Conservation (phyloP, 2,797 vertebrate species). For the Gouania willdenowi region DNA sequence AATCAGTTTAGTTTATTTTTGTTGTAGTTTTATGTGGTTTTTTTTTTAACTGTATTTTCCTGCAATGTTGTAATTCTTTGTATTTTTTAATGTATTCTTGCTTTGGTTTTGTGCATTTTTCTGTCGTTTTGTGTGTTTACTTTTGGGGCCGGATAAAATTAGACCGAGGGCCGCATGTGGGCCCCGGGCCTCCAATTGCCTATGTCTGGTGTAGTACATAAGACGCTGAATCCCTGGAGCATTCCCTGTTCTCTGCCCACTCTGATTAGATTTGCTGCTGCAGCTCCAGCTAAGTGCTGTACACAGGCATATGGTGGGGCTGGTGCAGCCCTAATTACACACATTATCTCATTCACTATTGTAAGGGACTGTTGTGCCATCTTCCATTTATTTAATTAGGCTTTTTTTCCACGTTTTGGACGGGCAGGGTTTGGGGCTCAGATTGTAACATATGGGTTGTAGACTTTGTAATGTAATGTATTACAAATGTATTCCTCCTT, state of each 20-base stretch:
- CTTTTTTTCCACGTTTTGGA: slow-evolving; percentile 93
- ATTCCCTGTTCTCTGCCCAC: slow-evolving; percentile 40
- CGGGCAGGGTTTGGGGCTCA: slow-evolving; percentile 85
- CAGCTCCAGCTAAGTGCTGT: slow-evolving; percentile 64
- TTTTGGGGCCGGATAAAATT: too few species aligned
- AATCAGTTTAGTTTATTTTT: too few species aligned
- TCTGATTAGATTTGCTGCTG: slow-evolving; percentile 63
- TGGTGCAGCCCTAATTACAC: slow-evolving; percentile 86
- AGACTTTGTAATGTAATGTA: slow-evolving; percentile 51
- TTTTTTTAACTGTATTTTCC: too few species aligned
- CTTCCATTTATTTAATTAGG: slow-evolving; percentile 99
- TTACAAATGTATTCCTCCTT: slow-evolving; percentile 83
- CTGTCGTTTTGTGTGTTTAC: too few species aligned
- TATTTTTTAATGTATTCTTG: too few species aligned
- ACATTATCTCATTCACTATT: slow-evolving; percentile 89
- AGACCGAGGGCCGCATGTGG: too few species aligned
- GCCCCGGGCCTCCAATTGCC: too few species aligned
- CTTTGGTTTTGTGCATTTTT: too few species aligned
- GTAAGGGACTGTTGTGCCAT: slow-evolving; percentile 89
- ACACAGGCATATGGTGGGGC: slow-evolving; percentile 80
- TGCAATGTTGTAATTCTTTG: too few species aligned
- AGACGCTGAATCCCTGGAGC: slow-evolving; percentile 38
- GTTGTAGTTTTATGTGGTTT: too few species aligned
- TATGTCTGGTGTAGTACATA: slow-evolving; percentile 21
- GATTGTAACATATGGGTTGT: slow-evolving; percentile 77